Base-by-base conservation (phyloP, 2,113 vertebrate species). In the Dipodomys merriami region DNA sequence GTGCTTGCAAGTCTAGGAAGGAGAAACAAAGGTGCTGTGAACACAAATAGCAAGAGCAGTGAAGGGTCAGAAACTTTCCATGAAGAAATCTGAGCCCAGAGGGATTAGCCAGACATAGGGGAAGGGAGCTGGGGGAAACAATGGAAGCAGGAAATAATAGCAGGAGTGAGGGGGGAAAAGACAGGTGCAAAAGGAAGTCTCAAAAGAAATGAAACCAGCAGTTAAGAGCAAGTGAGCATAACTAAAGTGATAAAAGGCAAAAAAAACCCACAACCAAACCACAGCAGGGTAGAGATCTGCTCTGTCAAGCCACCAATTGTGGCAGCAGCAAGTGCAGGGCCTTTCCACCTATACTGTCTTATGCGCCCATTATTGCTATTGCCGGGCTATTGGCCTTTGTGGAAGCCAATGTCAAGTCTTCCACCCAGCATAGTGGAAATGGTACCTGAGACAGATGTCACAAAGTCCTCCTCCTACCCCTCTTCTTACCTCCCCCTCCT, bases 41-140 rank as follows among this genome's bases (percentile, higher is more conserved):
- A 94, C 95, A 85, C 67, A 96, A 95, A 91, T 27, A 88, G 65
- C 49, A 73, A 46, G 71, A 81, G 25, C 57, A 73, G 82, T 69
- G 83, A 94, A 33, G 71, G 94, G 88, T 91, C 91, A 96, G 65
- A 88, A 94, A 90, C 79, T 92, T 94, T 95, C 95, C 84, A 90
- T n/a, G 65, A 91, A 73, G 88, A 95, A 93, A 90, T 65, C 73
- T 84, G 88, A 97, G 78, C 69, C 86, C 91, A 74, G 57, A 81
- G 91, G 92, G 64, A 49, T 82, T 76, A 96, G 82, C 84, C 88
- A 87, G 44, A 82, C 27, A 77, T 77, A 87, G 39, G 73, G 69
- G 46, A 65, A 73, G 73, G 60, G 65, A 39, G 12, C n/a, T 30
- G 19, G 44, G 85, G 78, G 74, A 82, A 73, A 67, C 57, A 71